Base-by-base conservation (phyloP, 2,888 invertebrate species). In the Drosophila anomalata region DNA sequence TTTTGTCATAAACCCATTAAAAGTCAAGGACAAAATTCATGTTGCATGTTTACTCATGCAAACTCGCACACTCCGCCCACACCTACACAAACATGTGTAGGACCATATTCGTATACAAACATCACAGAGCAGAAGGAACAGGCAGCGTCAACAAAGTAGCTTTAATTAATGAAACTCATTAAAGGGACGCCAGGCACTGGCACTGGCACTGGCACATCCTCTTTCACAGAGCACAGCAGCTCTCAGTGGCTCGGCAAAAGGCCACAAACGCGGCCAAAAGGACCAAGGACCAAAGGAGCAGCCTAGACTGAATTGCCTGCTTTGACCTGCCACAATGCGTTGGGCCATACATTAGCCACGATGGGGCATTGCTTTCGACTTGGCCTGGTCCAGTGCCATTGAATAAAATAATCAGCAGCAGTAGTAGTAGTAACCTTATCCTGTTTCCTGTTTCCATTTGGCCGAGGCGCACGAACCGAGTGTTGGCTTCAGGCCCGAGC, bases 1-100 rank as follows among this genome's bases (percentile, higher is more conserved):
- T 87, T 87, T 85, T 85, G 87, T 87, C 89, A 87, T 82, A 81
- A 87, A 76, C 86, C 88, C 89, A 87, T 87, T 87, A 87, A 85
- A 87, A 87, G 89, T 87, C 89, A 87, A 87, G 89, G 88, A 74
- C 89, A 54, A 80, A 86, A 83, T 88, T 80, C 87, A 88, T 88
- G 88, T 87, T 87, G 86, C 86, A 85, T 79, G 82, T 84, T 81
- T 81, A 78, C 74, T 68, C 73, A 79, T 67, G 66, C 73, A 76
- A 60, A 77, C 57, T 47, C 42, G 48, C 71, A 42, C 56, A 50
- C 68, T 39, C 36, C 42, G 36, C 24, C 33, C 56, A 48, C 46
- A 63, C 46, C 60, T 22, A 47, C 44, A 29, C 26, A 53, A 24
- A 65, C 33, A 20, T 51, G 36, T 8, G 50, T 26, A 61, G 42